Conservation (phyloP, 37 sponge, comb jelly and placozoan species). For the Corticium candelabrum region DNA sequence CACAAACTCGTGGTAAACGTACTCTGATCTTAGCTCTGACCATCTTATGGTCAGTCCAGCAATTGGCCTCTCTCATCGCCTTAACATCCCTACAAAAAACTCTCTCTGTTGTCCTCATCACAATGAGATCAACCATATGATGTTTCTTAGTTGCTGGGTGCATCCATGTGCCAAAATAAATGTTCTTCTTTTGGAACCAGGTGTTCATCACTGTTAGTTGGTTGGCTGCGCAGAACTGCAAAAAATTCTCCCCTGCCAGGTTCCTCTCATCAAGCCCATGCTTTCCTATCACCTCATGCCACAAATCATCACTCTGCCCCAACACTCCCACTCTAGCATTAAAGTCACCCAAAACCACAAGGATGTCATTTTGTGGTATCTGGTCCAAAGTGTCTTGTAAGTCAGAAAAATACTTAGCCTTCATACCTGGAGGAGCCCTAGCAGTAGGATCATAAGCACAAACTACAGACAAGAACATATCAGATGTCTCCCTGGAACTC, state of each 20-base stretch:
- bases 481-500: constrained; percentile 13
- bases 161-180: constrained; percentile 21
- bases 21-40: constrained; percentile 21
- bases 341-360: constrained; percentile 31
- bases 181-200: constrained; percentile 32
- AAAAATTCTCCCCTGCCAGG: constrained; percentile 22
- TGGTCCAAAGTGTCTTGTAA: constrained; percentile 5
- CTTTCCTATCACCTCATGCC: constrained; percentile 8
- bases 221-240: constrained; percentile 31
- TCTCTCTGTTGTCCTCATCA: constrained; percentile 14
- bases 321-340: too few relatives aligned
- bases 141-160: constrained; percentile 22
- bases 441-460: constrained; percentile 35
- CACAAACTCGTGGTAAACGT: neutral
- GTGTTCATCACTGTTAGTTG: constrained; percentile 35
- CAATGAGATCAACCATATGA: constrained; percentile 22
- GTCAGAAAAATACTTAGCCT: constrained; percentile 11
- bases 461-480: constrained; percentile 7
- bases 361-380: constrained; percentile 8
- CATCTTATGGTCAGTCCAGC: constrained; percentile 19
- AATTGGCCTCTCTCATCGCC: constrained; percentile 28
- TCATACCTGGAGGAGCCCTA: constrained; percentile 15
- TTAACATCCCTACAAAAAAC: constrained; percentile 1
- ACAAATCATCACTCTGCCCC: too few relatives aligned
- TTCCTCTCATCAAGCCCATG: constrained; percentile 27